phyloP scores from a whole-genome alignment of 1,140 invertebrate species.

The Archivesica marissinica region DNA sequence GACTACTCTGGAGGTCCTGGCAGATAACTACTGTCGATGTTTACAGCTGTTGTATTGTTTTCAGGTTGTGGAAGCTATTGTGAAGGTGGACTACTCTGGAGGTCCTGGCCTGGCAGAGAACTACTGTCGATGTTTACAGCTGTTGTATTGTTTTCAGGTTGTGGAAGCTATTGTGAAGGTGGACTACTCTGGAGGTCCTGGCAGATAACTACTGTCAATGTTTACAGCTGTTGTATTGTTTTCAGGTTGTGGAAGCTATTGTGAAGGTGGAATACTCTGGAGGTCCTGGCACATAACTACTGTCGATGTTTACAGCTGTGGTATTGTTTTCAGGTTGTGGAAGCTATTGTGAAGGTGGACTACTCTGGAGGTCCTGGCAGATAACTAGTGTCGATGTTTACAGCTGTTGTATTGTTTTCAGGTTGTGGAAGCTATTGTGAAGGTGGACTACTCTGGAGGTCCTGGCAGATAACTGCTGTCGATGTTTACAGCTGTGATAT shows the following conservation, averaged over 20 bases:
- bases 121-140: conserved; percentile 94
- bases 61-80: conserved; percentile 88
- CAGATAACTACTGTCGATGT: conserved; percentile 92
- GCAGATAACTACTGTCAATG: conserved; percentile 92
- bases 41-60: no score
- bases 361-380: conserved; percentile 93
- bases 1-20: conserved; percentile 93
- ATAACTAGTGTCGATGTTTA: conserved; percentile 93
- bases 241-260: conserved; percentile 88
- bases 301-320: conserved; percentile 93
- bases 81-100: conserved; percentile 94
- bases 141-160: no score
- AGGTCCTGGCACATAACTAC: conserved; percentile 91
- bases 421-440: conserved; percentile 89
- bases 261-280: conserved; percentile 94
- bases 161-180: conserved; percentile 91
- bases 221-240: no score
- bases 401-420: no score
- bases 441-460: conserved; percentile 93
- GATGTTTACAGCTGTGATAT: no score
- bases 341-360: conserved; percentile 90
- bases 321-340: conserved; percentile 87
- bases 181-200: conserved; percentile 93
- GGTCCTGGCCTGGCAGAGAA: conserved; percentile 90
- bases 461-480: conserved; percentile 92